Evolutionary conservation across 2,797 vertebrate genomes (phyloP).

Genomic region (Melanitta fusca): DNA sequence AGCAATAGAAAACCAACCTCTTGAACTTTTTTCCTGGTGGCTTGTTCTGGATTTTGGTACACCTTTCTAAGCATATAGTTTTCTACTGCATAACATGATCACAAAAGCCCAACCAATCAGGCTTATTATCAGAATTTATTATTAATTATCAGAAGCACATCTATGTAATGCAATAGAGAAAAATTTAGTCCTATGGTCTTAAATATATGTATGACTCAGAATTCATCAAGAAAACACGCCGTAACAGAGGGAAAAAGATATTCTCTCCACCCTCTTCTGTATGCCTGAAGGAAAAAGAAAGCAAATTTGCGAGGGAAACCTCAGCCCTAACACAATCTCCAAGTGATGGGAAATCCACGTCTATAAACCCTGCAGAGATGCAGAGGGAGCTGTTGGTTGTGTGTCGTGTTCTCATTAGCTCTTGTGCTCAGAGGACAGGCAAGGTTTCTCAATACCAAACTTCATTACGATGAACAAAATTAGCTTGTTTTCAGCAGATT

Average conservation of each 20-base stretch:
- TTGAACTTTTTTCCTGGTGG: not conserved
- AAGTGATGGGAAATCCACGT: slow-evolving; percentile 34
- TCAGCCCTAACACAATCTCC: slow-evolving; percentile 24
- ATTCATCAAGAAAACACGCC: slow-evolving; percentile 57
- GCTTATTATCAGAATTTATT: not conserved
- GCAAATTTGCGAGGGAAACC: slow-evolving; percentile 57
- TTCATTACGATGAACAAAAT: slow-evolving; percentile 23
- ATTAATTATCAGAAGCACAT: slow-evolving; percentile 46
- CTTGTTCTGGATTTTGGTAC: not conserved
- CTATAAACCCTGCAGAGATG: slow-evolving; percentile 3
- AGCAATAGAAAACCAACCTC: not conserved
- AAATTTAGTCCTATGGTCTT: slow-evolving; percentile 32
- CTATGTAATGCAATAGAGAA: not conserved
- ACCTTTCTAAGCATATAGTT: slow-evolving; percentile 11
- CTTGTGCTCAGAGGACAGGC: slow-evolving; percentile 20
- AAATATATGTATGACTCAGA: slow-evolving; percentile 31
- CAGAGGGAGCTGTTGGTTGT: not conserved
- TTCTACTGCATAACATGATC: slow-evolving; percentile 41
- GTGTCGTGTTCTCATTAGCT: not conserved
- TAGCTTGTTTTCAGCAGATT: slow-evolving; percentile 46
- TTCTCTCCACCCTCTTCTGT: slow-evolving; percentile 3
- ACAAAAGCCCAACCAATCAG: slow-evolving; percentile 20
- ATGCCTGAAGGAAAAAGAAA: slow-evolving; percentile 43
- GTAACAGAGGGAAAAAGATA: not conserved
- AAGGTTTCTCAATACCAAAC: not conserved